Conservation (phyloP, 2,888 invertebrate genomes). For the Mimachlamys varia region DNA sequence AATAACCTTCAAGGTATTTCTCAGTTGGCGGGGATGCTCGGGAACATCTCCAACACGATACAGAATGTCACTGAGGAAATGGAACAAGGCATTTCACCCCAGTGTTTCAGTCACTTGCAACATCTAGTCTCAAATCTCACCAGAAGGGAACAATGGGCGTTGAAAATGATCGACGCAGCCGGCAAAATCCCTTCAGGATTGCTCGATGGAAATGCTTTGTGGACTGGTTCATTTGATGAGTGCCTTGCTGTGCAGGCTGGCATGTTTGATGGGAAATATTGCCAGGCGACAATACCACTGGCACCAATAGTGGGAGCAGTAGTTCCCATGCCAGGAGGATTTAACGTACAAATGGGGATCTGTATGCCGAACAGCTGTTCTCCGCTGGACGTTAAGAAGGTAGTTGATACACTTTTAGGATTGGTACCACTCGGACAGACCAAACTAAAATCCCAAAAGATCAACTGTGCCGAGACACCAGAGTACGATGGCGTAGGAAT, state of each 20-base stretch:
- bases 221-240: background rate
- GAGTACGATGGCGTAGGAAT: background rate
- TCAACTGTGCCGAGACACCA: background rate
- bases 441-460: background rate
- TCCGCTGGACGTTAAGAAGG: background rate
- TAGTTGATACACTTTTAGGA: background rate
- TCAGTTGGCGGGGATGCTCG: background rate
- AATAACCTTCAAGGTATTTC: background rate
- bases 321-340: background rate
- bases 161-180: background rate
- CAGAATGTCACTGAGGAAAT: background rate
- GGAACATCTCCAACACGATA: background rate
- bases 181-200: background rate
- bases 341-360: background rate
- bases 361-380: background rate
- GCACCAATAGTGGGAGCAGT: background rate
- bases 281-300: background rate
- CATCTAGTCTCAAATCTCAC: background rate
- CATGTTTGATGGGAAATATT: background rate
- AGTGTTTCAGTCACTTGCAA: background rate
- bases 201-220: background rate
- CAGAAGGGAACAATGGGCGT: slow-evolving; percentile 3
- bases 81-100: background rate
- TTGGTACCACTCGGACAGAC: background rate
- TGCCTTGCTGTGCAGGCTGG: background rate